phyloP scores from a whole-genome alignment of 2,888 invertebrate species.

The Arge pagana region DNA sequence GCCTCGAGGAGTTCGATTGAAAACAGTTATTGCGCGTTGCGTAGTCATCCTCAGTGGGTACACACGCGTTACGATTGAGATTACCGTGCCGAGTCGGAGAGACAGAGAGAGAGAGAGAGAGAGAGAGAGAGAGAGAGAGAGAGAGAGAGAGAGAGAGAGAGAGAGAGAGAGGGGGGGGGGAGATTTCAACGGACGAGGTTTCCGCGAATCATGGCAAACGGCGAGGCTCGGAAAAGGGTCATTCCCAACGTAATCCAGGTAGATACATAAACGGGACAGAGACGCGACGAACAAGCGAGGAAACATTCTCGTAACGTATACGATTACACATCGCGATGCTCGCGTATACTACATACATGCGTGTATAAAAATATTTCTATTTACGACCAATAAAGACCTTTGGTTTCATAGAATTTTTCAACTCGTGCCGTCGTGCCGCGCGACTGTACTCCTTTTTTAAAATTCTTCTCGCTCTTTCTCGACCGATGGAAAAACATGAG shows the following conservation, averaged over 20 bases:
- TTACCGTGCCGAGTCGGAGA: no score
- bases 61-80: no score
- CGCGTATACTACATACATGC: background rate
- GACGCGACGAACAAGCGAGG: constrained; percentile 25
- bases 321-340: background rate
- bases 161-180: constrained; percentile 29
- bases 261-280: no score
- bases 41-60: no score
- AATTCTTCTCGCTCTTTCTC: background rate
- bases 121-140: constrained; percentile 3
- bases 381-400: constrained; percentile 21
- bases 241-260: no score
- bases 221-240: no score
- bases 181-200: constrained; percentile 6
- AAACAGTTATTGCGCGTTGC: no score
- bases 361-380: constrained; percentile 7
- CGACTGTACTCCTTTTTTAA: background rate
- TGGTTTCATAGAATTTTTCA: constrained; percentile 15
- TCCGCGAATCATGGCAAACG: no score
- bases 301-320: constrained; percentile 22
- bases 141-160: constrained; percentile 28
- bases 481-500: constrained; percentile 5
- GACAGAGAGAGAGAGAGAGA: no score
- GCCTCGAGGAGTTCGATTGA: no score
- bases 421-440: constrained; percentile 13